Conservation (phyloP, 2,113 vertebrate genomes). For the Noctilio leporinus region DNA sequence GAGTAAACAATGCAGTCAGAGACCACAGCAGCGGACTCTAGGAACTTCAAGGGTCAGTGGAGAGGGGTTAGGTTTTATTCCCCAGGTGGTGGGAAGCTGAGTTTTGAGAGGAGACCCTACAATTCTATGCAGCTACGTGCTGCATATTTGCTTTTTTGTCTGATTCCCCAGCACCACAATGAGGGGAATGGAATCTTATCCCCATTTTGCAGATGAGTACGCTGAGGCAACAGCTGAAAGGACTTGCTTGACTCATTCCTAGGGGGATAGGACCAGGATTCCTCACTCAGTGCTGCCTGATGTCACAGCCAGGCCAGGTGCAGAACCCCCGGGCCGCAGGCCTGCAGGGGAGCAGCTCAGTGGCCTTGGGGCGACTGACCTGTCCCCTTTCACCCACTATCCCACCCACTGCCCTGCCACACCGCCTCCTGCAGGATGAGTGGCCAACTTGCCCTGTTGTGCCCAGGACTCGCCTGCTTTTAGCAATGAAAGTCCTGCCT, state of each 20-base stretch:
- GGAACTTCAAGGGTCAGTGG: not conserved
- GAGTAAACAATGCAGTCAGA: not conserved
- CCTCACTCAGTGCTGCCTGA: not conserved
- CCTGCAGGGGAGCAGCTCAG: no score
- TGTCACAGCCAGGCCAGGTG: not conserved
- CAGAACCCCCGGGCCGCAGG: not conserved
- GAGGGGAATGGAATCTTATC: not conserved
- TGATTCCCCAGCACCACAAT: not conserved
- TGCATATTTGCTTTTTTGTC: not conserved
- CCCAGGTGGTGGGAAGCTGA: fast-evolving
- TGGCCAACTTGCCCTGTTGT: not conserved
- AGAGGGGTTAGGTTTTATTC: not conserved
- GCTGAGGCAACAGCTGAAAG: not conserved
- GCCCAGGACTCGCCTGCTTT: not conserved
- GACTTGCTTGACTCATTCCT: fast-evolving
- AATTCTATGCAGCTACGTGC: fast-evolving
- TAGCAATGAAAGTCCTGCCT: not conserved
- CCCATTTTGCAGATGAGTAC: not conserved
- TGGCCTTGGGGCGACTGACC: not conserved
- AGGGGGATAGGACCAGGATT: not conserved
- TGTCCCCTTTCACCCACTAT: not conserved
- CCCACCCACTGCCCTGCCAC: not conserved
- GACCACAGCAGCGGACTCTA: not conserved
- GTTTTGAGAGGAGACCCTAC: not conserved
- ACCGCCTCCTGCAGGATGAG: not conserved